Base-by-base conservation (phyloP, 92 coral and sea anemone genomes). In the Muricea muricata region DNA sequence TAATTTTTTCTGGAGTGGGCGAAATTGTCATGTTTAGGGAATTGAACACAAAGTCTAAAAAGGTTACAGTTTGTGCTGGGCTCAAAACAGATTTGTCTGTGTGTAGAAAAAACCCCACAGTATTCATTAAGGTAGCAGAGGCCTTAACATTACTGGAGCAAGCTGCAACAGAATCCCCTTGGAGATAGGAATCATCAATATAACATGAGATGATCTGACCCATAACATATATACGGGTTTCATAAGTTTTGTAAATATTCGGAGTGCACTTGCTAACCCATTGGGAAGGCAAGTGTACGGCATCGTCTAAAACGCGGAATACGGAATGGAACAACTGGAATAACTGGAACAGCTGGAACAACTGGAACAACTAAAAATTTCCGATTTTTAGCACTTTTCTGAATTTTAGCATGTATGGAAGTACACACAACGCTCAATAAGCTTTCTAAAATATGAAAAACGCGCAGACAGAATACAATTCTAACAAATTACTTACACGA, bases 211-310 rank as follows among this genome's bases (percentile, higher is more conserved):
- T 85, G 30, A 85, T 57, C 61, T 89, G 87, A 41, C 92, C 92
- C 31, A 56, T 42, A 72, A 33, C 86, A 78, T 89, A 71, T 80
- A 89, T 28, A 70, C 90, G 54, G 92, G 92, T 25, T 89, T 89
- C 15, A 89, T 82, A 75, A 89, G 66, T 40, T 89, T 89, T 26
- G 90, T 86, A 25, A 89, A 89, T 26, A 89, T 85, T n/a, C 92
- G 90, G 35, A 90, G 90, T 30, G 90, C 93, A 86, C 90, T 80
- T 3, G 87, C 72, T 35, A 86, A 56, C 41, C 93, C 90, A 81
- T 90, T 90, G 50, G 90, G 87, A 24, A 90, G 52, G 45, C 90
- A 86, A 56, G 93, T 81, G n/a, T n/a, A n/a, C n/a, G n/a, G n/a
- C n/a, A n/a, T n/a, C n/a, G n/a, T n/a, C n/a, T n/a, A n/a, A n/a